A percentile compares a stretch with the other conserved stretches of the same genome.
phyloP scores from a whole-genome alignment of 2,888 invertebrate species.

The Nemurella pictetii region DNA sequence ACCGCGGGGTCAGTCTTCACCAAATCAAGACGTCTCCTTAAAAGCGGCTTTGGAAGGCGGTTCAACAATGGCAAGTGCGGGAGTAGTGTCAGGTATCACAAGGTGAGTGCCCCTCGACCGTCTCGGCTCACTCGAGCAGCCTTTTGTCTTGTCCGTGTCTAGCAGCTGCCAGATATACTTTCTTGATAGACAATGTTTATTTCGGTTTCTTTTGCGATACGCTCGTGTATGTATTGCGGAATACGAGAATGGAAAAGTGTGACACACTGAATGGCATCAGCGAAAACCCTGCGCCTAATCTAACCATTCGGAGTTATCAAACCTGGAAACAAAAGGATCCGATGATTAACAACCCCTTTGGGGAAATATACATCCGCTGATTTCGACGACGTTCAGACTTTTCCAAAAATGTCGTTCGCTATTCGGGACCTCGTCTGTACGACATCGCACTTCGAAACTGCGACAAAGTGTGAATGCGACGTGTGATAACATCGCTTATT shows the following conservation, averaged over 20 bases:
- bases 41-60: conserved; percentile 31
- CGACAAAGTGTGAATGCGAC: not conserved
- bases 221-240: no score
- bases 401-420: not conserved
- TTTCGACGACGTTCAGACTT: not conserved
- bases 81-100: conserved; percentile 30
- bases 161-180: not conserved
- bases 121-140: no score
- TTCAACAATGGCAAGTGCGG: conserved; percentile 18
- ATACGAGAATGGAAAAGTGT: no score
- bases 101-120: conserved; percentile 30
- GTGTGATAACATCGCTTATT: not conserved
- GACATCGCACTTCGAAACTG: not conserved
- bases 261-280: no score
- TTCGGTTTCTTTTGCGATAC: no score
- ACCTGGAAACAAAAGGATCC: no score
- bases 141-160: no score
- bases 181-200: not conserved
- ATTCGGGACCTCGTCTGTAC: not conserved
- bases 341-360: no score
- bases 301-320: no score
- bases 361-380: no score
- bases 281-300: no score
- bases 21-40: conserved; percentile 31
- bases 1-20: not conserved